A percentile compares a stretch with the other conserved stretches of the same genome.
Evolutionary conservation across 2,113 vertebrate species (phyloP).

Genomic region (Emberiza fucata): DNA sequence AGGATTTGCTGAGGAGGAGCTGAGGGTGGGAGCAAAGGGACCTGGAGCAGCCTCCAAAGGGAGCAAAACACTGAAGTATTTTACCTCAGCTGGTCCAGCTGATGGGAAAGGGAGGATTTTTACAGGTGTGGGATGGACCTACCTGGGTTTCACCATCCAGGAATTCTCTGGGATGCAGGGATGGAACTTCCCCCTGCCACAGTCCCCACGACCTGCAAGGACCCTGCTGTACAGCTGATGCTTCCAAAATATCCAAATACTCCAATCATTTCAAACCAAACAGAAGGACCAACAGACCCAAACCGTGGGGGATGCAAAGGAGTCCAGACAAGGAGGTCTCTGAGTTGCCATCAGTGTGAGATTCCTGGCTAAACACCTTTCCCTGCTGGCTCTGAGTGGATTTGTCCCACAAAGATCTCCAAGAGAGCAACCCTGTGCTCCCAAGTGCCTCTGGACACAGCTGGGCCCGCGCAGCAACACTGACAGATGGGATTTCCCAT

Average conservation of each 20-base stretch:
- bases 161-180: background rate
- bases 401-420: background rate
- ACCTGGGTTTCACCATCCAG: accelerated
- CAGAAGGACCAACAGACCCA: background rate
- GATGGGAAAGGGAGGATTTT: background rate
- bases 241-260: background rate
- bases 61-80: background rate
- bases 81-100: background rate
- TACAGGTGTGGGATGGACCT: background rate
- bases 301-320: accelerated
- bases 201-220: accelerated
- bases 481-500: background rate
- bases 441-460: background rate
- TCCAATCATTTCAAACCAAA: accelerated
- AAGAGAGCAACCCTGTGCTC: background rate
- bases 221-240: background rate
- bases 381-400: background rate
- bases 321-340: background rate
- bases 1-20: background rate
- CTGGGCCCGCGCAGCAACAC: background rate
- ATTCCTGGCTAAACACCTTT: background rate
- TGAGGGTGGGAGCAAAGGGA: background rate
- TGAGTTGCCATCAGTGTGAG: accelerated
- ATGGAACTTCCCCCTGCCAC: background rate
- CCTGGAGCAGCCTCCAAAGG: background rate